These are phyloP conservation scores for Bolborhynchus lineola DNA, from an alignment of 2,113 vertebrate genomes.

Conservation along the genomic window DNA sequence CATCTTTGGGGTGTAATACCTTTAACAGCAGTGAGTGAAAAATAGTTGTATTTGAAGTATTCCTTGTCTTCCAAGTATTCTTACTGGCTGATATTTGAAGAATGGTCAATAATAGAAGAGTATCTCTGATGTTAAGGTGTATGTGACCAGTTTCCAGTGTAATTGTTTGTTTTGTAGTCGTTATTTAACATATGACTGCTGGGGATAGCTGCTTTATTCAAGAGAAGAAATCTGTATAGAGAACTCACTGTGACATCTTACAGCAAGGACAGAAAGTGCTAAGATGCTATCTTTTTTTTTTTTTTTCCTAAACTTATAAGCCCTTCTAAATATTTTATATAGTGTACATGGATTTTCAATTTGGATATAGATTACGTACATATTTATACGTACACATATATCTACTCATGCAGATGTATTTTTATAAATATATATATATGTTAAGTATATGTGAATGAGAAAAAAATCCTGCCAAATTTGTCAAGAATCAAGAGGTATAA, in stretches of 20 bases:
- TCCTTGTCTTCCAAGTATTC: neutral
- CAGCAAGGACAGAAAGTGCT: neutral
- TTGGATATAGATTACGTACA: neutral
- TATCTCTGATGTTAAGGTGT: neutral
- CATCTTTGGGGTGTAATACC: neutral
- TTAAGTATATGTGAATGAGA: neutral
- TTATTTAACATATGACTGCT: neutral
- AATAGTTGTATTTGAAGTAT: neutral
- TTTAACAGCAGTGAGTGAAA: neutral
- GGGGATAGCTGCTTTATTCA: neutral
- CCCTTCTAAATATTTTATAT: neutral
- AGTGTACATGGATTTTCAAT: neutral
- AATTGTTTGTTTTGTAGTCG: neutral
- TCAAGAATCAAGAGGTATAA: slow-evolving; percentile 5
- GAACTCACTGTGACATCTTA: neutral
- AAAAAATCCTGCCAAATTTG: neutral
- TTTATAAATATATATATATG: neutral
- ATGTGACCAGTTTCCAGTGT: neutral
- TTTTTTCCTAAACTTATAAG: neutral
- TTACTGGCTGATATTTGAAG: neutral
- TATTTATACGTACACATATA: neutral
- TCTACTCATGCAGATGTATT: neutral
- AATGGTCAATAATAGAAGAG: neutral
- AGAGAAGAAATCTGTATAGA: neutral
- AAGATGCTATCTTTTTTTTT: neutral